Base-by-base conservation (phyloP, 2,888 invertebrate species). In the Molanna angustata region DNA sequence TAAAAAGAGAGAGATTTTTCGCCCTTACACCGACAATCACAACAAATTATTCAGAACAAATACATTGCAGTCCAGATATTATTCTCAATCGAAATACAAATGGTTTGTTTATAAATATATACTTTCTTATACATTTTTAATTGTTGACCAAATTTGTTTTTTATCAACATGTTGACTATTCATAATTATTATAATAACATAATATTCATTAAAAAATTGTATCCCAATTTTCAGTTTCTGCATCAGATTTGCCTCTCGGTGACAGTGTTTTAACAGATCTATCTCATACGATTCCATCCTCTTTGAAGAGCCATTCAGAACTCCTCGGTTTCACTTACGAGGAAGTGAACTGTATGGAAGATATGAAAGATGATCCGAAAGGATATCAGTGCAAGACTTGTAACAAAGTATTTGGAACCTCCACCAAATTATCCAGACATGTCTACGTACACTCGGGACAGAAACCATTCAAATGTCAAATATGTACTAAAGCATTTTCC, bases 381-480 rank as follows among this genome's bases (percentile, higher is more conserved):
- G 50, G 44, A 11, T 58, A 52, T 37, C 51, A 45, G 27, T 60
- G 60, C 45, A 49, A 56, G 20, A 56, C 43, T 2, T 61, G 61
- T 49, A 53, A 46, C 18, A 61, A 60, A 52, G 52, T 54, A 13
- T 61, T 61, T 35, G 45, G 47, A 20, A 57, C 56, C 7, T 43
- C 57, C 18, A 59, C 58, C 17, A 61, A 61, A 40, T 46, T 61
- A 9, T 53, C 54, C 1, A 40, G 58, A 22, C 61, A 61, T 22
- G 47, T 43, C 11, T 56, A 54, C 13, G 55, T 61, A 6, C 61
- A 61, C 41, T 54, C 60, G 1, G 59, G 57, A 13, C 53, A 54
- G 22, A 61, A 61, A 49, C 60, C 61, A 22, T 61, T 55, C 45
- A 59, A 61, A 40, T 61, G 61, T 51, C 56, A 59, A 16, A 48